Percentiles rank a stretch among this genome's conserved stretches.
These are phyloP conservation scores for Aplochiton taeniatus DNA, from an alignment of 2,797 vertebrate species.

Conservation along the genomic window DNA sequence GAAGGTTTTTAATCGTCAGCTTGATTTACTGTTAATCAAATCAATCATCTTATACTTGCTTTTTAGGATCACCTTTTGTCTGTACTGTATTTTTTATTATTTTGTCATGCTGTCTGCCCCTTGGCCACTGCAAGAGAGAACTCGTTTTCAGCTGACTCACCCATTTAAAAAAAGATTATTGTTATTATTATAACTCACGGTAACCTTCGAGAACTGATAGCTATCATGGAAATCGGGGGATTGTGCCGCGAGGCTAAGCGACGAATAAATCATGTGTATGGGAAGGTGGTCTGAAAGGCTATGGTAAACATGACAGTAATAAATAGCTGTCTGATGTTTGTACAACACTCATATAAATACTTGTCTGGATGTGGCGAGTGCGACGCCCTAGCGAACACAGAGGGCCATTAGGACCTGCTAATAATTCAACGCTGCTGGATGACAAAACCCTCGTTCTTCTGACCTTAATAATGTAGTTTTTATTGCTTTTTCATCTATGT, in stretches of 20 bases:
- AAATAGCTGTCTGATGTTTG: constrained; percentile 58
- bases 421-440: constrained; percentile 21
- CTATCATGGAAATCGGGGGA: constrained; percentile 54
- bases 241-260: constrained; percentile 47
- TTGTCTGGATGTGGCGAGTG: constrained; percentile 42
- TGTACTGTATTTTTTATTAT: too few species aligned
- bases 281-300: constrained; percentile 50
- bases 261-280: constrained; percentile 67
- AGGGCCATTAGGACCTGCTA: constrained; percentile 30
- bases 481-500: constrained; percentile 13
- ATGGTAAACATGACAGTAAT: constrained; percentile 57
- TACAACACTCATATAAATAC: constrained; percentile 58
- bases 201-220: constrained; percentile 63
- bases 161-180: too few species aligned
- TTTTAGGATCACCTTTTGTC: too few species aligned
- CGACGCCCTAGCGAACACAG: constrained; percentile 12
- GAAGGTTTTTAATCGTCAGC: too few species aligned
- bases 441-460: background rate
- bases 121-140: too few species aligned
- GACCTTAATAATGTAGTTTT: constrained; percentile 16
- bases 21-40: too few species aligned
- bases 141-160: too few species aligned
- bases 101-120: too few species aligned
- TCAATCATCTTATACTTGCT: too few species aligned
- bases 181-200: constrained; percentile 46